Base-by-base conservation (phyloP, 2,797 vertebrate species). In the Geotrypetes seraphini region DNA sequence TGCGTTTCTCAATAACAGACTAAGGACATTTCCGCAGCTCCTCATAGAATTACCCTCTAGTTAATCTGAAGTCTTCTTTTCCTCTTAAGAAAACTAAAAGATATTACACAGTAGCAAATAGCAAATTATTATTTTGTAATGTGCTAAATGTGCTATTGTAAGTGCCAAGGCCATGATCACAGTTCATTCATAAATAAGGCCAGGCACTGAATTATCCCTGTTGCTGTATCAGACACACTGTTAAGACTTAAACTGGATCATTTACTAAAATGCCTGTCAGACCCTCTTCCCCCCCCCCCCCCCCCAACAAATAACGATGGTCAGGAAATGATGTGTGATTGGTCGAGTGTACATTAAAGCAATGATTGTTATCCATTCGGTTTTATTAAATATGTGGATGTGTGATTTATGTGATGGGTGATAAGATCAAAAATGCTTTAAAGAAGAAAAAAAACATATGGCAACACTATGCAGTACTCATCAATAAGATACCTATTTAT, bases 401-500 rank as follows among this genome's bases (percentile, higher is more conserved):
- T 3, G 23, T 60, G 71, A 82, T 81, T 78, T 65, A 82, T 73
- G 53, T 52, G 56, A 55, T 19, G 43, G 71, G 62, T 65, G 71
- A 66, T 71, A 71, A 74, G 73, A 70, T 63, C 69, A 73, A 63
- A 61, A 74, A 73, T 58, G 69, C 59, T 40, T 57, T 64, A 69
- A 55, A 71, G 74, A 52, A 51, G 69, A 19, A 31, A 21, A 33
- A 73, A 77, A 63, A 81, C 80, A 82, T 75, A 79, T 43, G 52
- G 72, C 57, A 69, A 75, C 60, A 36, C 36, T 30, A 45, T 22
- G 63, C 74, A 57, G 62, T 80, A 76, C 47, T 84, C 74, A 83
- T 65, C 55, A 43, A 47, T 20, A 35, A 52, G 58, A 72, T 74
- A 74, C 82, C 76, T 84, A 78, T 73, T 82, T 82, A 80, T 69